These are phyloP conservation scores for Anolis apletophallus DNA, from an alignment of 2,797 vertebrate genomes.

Conservation along the genomic window DNA sequence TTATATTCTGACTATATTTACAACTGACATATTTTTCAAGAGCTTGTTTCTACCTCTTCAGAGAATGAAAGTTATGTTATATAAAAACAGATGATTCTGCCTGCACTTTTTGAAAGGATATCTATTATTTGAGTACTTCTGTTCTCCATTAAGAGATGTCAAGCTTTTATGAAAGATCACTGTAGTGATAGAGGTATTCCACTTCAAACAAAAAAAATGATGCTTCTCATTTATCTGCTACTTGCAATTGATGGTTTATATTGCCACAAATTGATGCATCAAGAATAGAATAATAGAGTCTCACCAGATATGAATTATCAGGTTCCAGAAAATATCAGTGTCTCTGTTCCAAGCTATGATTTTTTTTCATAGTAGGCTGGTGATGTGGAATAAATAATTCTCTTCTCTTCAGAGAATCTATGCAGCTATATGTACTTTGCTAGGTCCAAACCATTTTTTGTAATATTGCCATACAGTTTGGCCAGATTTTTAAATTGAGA, in stretches of 20 bases:
- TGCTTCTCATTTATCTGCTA: background rate
- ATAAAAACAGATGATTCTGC: background rate
- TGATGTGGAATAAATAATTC: background rate
- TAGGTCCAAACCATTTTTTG: background rate
- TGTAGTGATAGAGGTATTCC: background rate
- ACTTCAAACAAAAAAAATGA: background rate
- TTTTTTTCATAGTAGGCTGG: background rate
- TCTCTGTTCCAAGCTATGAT: background rate
- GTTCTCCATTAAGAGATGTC: background rate
- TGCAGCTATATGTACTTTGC: background rate
- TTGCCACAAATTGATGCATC: background rate
- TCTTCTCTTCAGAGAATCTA: background rate
- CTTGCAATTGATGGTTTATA: background rate
- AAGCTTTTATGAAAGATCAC: background rate
- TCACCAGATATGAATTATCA: background rate
- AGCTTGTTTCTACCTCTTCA: background rate
- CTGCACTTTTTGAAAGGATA: background rate
- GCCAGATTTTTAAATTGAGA: too few relatives aligned
- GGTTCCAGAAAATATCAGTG: background rate
- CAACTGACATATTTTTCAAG: background rate
- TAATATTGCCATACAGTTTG: too few relatives aligned
- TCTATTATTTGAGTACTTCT: background rate
- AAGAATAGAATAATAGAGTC: background rate
- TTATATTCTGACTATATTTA: background rate
- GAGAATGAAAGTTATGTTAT: background rate